phyloP scores from a whole-genome alignment of 1,140 invertebrate genomes.

The Nylanderia fulva region DNA sequence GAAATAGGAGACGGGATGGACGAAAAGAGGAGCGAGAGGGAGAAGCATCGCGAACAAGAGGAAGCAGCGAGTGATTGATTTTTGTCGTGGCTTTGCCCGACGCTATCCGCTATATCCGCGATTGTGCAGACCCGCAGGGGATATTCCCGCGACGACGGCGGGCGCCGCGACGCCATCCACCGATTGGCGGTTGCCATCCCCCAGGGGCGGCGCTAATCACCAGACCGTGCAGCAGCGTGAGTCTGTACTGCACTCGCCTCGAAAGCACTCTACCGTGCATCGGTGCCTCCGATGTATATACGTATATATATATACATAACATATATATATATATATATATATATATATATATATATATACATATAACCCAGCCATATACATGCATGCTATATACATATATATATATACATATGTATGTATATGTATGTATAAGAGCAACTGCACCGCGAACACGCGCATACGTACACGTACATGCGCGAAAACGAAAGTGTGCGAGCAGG shows the following conservation, averaged over 20 bases:
- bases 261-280: conserved; percentile 81
- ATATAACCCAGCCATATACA: conserved; percentile 43
- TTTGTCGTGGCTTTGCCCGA: conserved; percentile 85
- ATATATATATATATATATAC: neutral
- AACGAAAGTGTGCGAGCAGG: conserved; percentile 34
- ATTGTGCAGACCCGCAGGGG: conserved; percentile 80
- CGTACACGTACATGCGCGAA: conserved; percentile 20
- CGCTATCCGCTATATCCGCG: conserved; percentile 84
- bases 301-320: conserved; percentile 2
- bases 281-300: conserved; percentile 72
- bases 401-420: neutral
- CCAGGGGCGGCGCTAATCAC: conserved; percentile 86
- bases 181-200: conserved; percentile 85
- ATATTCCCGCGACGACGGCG: conserved; percentile 76
- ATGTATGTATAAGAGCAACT: neutral
- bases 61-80: conserved; percentile 85
- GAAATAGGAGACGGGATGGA: conserved; percentile 46
- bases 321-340: neutral
- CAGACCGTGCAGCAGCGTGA: conserved; percentile 82
- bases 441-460: neutral
- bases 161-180: conserved; percentile 84
- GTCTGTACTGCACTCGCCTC: conserved; percentile 81
- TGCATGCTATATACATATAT: conserved; percentile 37
- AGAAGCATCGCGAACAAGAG: conserved; percentile 71
- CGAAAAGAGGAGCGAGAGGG: conserved; percentile 52